A percentile compares a stretch with the other conserved stretches of the same genome.
Conservation (phyloP, 2,113 vertebrate genomes). For the Coreoperca whiteheadi region DNA sequence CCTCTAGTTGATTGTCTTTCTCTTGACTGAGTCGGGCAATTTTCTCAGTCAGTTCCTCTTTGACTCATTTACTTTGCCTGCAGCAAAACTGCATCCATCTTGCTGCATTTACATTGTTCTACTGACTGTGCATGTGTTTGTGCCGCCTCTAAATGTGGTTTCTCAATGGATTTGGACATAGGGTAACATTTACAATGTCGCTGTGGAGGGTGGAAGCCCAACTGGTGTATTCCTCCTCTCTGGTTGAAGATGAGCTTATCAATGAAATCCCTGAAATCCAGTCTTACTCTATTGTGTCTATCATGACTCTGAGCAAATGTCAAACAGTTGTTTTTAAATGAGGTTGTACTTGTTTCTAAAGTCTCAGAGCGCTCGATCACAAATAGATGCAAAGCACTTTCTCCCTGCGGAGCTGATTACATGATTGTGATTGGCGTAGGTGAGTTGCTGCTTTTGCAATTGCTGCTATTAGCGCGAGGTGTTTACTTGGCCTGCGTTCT, state of each 20-base stretch:
- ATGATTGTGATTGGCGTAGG: conserved; percentile 53
- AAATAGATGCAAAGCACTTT: conserved; percentile 27
- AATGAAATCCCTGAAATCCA: background rate
- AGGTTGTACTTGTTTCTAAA: background rate
- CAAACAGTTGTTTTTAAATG: background rate
- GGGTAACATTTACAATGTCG: background rate
- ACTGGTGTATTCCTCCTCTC: background rate
- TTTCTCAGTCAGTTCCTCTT: conserved; percentile 18
- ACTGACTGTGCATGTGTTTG: background rate
- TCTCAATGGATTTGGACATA: background rate
- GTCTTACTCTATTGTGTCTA: too few species aligned
- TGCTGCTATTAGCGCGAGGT: conserved; percentile 42
- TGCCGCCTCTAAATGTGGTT: background rate
- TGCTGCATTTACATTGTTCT: conserved; percentile 3
- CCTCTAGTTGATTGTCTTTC: conserved; percentile 21
- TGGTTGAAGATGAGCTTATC: background rate
- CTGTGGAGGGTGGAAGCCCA: background rate
- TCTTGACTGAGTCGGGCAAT: background rate
- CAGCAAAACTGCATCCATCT: conserved; percentile 10
- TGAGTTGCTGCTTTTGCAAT: conserved; percentile 44
- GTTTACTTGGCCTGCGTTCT: conserved; percentile 57
- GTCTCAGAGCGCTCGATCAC: background rate
- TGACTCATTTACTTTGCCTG: conserved; percentile 8
- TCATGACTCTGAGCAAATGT: background rate
- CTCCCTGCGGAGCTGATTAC: conserved; percentile 44